Evolutionary conservation across 2,888 invertebrate species (phyloP).

Genomic region (Ctena decussata): DNA sequence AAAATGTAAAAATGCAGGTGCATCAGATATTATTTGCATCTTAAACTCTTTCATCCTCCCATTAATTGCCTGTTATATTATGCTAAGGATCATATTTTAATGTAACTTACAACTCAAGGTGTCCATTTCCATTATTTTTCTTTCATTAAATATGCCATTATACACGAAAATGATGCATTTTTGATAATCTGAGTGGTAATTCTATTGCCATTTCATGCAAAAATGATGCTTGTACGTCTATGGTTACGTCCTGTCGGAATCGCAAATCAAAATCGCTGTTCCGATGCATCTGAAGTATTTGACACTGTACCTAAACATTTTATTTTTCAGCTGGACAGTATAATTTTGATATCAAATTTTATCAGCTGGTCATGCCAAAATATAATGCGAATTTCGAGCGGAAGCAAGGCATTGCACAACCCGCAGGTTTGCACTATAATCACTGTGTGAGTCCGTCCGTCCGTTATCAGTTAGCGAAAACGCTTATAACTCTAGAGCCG

Average conservation of each 20-base stretch:
- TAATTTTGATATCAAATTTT: too few species aligned
- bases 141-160: background rate
- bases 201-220: background rate
- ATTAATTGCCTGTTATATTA: constrained; percentile 12
- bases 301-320: too few species aligned
- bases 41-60: background rate
- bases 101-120: background rate
- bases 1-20: constrained; percentile 2
- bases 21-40: background rate
- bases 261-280: background rate
- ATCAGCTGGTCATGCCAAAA: too few species aligned
- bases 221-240: background rate
- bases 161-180: background rate
- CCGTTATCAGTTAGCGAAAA: too few species aligned
- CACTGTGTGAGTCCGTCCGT: too few species aligned
- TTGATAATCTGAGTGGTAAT: background rate
- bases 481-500: too few species aligned
- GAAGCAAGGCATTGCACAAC: too few species aligned
- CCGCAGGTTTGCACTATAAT: too few species aligned
- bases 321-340: too few species aligned
- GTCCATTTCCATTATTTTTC: background rate
- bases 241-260: background rate
- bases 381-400: too few species aligned
- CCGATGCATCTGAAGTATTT: too few species aligned
- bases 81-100: background rate